A percentile compares a stretch with the other conserved stretches of the same genome.
phyloP scores from a whole-genome alignment of 2,113 vertebrate genomes.

The Psammodynastes pulverulentus region DNA sequence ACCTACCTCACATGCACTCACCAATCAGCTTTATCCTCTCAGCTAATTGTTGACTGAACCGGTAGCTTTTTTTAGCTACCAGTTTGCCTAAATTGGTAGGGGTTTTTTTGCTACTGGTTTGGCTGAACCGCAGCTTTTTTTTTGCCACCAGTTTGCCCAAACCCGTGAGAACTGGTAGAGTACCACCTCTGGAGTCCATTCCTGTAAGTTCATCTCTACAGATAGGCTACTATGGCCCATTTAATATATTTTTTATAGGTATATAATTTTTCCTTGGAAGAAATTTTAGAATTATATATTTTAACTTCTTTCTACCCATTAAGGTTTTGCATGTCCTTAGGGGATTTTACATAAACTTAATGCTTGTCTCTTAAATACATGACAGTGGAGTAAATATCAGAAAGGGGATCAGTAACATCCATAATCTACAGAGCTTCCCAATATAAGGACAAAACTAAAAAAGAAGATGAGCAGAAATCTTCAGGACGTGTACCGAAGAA shows the following conservation, averaged over 20 bases:
- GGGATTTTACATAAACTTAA: not conserved
- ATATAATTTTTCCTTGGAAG: not conserved
- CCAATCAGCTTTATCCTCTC: too few species aligned
- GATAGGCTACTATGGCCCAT: not conserved
- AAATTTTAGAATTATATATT: not conserved
- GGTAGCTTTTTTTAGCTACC: too few species aligned
- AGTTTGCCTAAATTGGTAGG: too few species aligned
- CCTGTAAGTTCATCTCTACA: not conserved
- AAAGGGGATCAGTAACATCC: not conserved
- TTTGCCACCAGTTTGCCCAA: too few species aligned
- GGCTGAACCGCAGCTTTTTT: too few species aligned
- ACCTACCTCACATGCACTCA: too few species aligned
- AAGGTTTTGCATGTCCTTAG: not conserved
- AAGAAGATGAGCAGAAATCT: not conserved
- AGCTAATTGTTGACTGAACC: too few species aligned
- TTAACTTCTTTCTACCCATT: not conserved
- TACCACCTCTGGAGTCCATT: not conserved
- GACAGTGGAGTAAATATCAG: not conserved
- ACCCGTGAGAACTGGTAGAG: too few species aligned
- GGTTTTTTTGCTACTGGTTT: too few species aligned
- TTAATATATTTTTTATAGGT: not conserved
- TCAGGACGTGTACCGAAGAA: not conserved
- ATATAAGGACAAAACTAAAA: not conserved
- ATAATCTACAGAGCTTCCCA: not conserved
- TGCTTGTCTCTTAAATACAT: too few species aligned